Evolutionary conservation across 2,113 vertebrate species (phyloP), one percentile per base, ranked within the genome.

Genomic region (Reinhardtius hippoglossoides): DNA sequence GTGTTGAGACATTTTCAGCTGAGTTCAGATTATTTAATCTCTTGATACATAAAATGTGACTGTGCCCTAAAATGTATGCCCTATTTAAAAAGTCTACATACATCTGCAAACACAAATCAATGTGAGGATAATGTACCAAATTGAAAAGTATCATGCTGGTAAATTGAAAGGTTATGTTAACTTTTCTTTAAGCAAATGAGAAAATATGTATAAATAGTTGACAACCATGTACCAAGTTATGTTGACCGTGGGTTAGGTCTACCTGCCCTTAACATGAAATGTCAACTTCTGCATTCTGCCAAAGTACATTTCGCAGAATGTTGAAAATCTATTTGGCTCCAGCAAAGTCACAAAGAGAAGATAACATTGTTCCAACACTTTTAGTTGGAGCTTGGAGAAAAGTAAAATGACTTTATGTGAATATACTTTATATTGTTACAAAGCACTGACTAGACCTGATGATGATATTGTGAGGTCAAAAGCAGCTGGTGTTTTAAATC

Each of bases 241-340:
- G 44, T 1, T 79, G 85, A 87, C 89, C 79, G 20, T 20, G 26
- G 66, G 48, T 86, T 61, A 89, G 79, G 81, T 59, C 40, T 57
- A 26, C 56, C 48, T 91, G 85, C 24, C 80, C 90, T 75, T 15
- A 48, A 44, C n/a, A 74, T 74, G 61, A 66, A 59, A 83, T 72
- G 55, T 65, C 5, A 67, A 71, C 79, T 48, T 62, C 10, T 62
- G 0, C 40, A 23, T 78, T 67, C 73, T 64, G 57, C 77, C 87
- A 90, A 88, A 79, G 86, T 80, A 82, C 61, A 85, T 82, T 61
- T 27, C 75, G 85, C 75, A 31, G 74, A 63, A 3, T 13, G 15
- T 2, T 74, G 12, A n/a, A 59, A 80, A 86, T 87, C 83, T 63
- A 89, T 90, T 77, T 57, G 24, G 14, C 56, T 62, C n/a, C 42